Evolutionary conservation across 2,888 invertebrate species (phyloP).

Genomic region (Sarcophaga variegata): DNA sequence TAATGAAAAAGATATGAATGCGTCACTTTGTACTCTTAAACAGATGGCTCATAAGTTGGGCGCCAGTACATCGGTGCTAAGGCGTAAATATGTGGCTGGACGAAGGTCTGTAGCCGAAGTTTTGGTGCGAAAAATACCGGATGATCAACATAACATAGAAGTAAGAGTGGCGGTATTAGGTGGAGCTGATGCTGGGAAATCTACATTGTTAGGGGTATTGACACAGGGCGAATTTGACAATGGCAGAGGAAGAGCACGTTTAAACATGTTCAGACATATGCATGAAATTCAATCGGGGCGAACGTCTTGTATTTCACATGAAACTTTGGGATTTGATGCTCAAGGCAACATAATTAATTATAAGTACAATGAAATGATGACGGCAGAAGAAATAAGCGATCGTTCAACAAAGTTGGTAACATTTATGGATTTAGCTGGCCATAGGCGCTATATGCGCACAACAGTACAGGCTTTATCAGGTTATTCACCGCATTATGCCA

Average conservation of each 20-base stretch:
- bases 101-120: slow-evolving; percentile 92
- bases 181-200: slow-evolving; percentile 98
- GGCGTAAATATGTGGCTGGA: slow-evolving; percentile 84
- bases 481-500: slow-evolving; percentile 95
- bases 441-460: slow-evolving; percentile 96
- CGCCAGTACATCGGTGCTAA: slow-evolving; percentile 89
- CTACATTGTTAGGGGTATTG: slow-evolving; percentile 96
- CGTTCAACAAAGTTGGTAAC: slow-evolving; percentile 95
- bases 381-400: slow-evolving; percentile 96
- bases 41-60: slow-evolving; percentile 94
- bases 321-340: slow-evolving; percentile 97
- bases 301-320: slow-evolving; percentile 97
- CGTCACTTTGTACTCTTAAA: slow-evolving; percentile 91
- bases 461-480: slow-evolving; percentile 97
- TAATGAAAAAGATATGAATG: slow-evolving; percentile 91
- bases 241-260: slow-evolving; percentile 95
- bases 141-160: slow-evolving; percentile 94
- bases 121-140: slow-evolving; percentile 92
- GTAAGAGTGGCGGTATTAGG: slow-evolving; percentile 96
- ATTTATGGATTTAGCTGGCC: slow-evolving; percentile 97
- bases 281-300: slow-evolving; percentile 97
- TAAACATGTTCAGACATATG: slow-evolving; percentile 96
- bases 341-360: slow-evolving; percentile 93
- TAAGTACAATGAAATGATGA: slow-evolving; percentile 93
- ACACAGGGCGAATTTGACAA: slow-evolving; percentile 98